Conservation (phyloP, 2,797 vertebrate species). For the Manis crassicaudata region DNA sequence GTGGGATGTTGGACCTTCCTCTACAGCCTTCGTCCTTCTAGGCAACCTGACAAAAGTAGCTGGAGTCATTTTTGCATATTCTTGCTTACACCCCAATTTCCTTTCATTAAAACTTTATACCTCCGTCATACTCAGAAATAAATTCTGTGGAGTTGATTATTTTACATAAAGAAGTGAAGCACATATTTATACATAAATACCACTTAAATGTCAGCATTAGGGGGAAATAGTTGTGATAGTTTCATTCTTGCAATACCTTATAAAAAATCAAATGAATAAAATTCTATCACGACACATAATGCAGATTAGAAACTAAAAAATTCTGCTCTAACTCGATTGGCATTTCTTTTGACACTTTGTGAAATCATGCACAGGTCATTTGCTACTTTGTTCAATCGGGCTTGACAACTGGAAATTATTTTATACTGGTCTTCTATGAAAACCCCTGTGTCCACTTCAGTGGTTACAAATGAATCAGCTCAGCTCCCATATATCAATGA, state of each 20-base stretch:
- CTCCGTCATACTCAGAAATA: background rate
- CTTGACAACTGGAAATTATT: conserved; percentile 55
- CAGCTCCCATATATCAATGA: background rate
- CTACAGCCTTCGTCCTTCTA: background rate
- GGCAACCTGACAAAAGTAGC: background rate
- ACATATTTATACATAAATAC: conserved; percentile 30
- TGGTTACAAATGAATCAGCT: background rate
- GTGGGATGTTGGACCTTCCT: accelerated
- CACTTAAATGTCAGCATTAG: conserved; percentile 24
- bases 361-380: conserved; percentile 62
- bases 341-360: conserved; percentile 64
- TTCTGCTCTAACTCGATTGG: conserved; percentile 6
- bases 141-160: conserved; percentile 3
- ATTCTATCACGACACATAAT: conserved; percentile 14
- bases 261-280: conserved; percentile 59
- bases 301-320: conserved; percentile 30
- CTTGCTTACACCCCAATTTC: background rate
- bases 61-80: background rate
- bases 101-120: background rate
- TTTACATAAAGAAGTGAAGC: background rate
- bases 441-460: background rate
- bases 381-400: conserved; percentile 40
- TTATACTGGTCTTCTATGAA: background rate
- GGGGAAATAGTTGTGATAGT: background rate
- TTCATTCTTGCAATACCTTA: conserved; percentile 19